These are phyloP conservation scores for Euplagia quadripunctaria DNA, from an alignment of 2,888 invertebrate species.

Conservation along the genomic window DNA sequence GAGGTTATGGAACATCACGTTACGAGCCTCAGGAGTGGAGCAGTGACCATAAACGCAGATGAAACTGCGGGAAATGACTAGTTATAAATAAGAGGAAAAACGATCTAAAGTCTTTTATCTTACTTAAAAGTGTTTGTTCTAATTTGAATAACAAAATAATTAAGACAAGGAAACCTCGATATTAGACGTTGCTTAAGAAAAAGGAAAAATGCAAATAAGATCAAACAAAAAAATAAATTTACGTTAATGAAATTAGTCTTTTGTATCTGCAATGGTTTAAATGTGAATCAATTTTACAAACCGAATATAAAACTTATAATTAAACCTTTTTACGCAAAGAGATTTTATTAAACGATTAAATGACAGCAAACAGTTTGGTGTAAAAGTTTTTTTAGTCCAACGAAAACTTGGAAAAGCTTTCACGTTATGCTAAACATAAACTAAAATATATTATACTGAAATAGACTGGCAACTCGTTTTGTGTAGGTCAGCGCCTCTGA, in stretches of 20 bases:
- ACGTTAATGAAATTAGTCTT: neutral
- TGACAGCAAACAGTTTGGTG: neutral
- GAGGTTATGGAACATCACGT: no score
- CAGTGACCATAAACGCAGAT: no score
- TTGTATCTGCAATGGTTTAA: neutral
- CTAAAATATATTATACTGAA: no score
- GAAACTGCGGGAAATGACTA: no score
- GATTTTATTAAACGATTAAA: neutral
- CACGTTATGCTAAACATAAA: neutral
- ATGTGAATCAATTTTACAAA: neutral
- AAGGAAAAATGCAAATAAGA: constrained; percentile 5
- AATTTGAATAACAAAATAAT: constrained; percentile 17
- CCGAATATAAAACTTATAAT: neutral
- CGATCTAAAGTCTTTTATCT: neutral
- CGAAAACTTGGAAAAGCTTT: neutral
- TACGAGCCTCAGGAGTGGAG: no score
- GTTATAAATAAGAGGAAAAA: neutral
- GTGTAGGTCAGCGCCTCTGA: no score
- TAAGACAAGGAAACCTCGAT: neutral
- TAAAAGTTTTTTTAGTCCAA: neutral
- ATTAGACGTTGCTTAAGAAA: neutral
- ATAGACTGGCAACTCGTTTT: neutral
- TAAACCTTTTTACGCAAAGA: neutral
- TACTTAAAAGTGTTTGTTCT: constrained; percentile 1
- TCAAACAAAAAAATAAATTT: neutral